Conservation (phyloP, 2,113 vertebrate genomes). For the Anser cygnoides region DNA sequence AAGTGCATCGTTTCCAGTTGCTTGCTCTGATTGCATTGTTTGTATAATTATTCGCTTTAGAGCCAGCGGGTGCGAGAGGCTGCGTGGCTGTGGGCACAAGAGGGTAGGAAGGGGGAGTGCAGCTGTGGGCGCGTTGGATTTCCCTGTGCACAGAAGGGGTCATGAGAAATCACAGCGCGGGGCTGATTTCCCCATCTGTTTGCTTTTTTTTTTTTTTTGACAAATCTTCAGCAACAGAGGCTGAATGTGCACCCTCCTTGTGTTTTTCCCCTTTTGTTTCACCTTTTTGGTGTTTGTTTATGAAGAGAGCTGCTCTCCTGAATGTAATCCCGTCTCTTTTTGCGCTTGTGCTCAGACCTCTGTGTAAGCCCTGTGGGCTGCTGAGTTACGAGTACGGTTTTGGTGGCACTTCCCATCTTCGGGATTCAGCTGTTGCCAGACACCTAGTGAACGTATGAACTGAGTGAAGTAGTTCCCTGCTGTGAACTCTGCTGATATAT, state of each 20-base stretch:
- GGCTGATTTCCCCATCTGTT: not conserved
- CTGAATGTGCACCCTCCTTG: not conserved
- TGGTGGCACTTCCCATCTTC: not conserved
- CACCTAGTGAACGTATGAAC: not conserved
- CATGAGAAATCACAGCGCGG: not conserved
- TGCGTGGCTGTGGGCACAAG: not conserved
- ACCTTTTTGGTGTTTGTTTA: not conserved
- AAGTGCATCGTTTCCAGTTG: not conserved
- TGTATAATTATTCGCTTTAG: not conserved
- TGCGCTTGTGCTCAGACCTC: not conserved
- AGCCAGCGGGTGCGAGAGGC: not conserved
- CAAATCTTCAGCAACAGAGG: not conserved
- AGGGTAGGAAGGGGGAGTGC: not conserved
- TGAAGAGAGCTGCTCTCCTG: not conserved
- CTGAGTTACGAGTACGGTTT: not conserved
- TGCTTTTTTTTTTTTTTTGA: too few relatives aligned
- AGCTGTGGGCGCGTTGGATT: not conserved
- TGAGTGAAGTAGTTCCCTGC: not conserved
- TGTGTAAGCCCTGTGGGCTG: not conserved
- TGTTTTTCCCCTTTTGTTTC: not conserved
- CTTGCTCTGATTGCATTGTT: not conserved
- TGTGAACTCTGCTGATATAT: not conserved
- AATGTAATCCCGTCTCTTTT: not conserved
- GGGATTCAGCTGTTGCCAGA: not conserved
- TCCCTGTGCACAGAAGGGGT: not conserved